A percentile compares a stretch with the other conserved stretches of the same genome.
These are phyloP conservation scores for Morpho helenor DNA, from an alignment of 2,888 invertebrate genomes.

Conservation along the genomic window DNA sequence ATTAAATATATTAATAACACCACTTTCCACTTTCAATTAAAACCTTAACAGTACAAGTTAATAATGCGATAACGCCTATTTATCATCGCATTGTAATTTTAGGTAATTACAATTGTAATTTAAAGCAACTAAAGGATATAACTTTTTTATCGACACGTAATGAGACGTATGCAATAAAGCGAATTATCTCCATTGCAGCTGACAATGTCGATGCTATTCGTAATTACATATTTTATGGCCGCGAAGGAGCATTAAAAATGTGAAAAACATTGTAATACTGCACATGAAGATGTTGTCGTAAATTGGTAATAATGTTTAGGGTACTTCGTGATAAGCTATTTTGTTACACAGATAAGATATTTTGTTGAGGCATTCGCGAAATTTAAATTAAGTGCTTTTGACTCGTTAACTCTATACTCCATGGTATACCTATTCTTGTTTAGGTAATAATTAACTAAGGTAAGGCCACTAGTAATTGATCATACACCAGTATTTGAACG, in stretches of 20 bases:
- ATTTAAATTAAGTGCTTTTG: too few species aligned
- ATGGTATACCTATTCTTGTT: too few species aligned
- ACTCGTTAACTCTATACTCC: too few species aligned
- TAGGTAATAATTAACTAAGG: too few species aligned
- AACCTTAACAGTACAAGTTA: conserved; percentile 5
- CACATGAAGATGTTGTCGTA: conserved; percentile 23
- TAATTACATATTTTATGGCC: conserved; percentile 23
- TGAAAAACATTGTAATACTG: conserved; percentile 19
- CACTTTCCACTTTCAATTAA: conserved; percentile 20
- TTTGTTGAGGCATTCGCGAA: too few species aligned
- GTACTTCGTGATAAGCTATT: conserved; percentile 3
- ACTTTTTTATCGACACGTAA: conserved; percentile 28
- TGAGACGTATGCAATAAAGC: conserved; percentile 34
- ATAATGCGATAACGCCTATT: conserved; percentile 10
- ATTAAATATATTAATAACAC: conserved; percentile 2
- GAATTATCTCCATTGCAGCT: conserved; percentile 31
- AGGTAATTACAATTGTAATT: conserved; percentile 26
- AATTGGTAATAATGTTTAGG: conserved; percentile 19
- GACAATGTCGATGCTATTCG: conserved; percentile 19
- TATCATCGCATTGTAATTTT: conserved; percentile 16
- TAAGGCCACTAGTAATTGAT: too few species aligned
- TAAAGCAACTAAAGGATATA: conserved; percentile 22
- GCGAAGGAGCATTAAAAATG: conserved; percentile 18
- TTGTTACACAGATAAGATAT: too few species aligned
- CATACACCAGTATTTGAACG: too few species aligned